A percentile compares a stretch with the other conserved stretches of the same genome.
Conservation (phyloP, 64 coral and sea anemone genomes). For the Catalaphyllia jardinei region DNA sequence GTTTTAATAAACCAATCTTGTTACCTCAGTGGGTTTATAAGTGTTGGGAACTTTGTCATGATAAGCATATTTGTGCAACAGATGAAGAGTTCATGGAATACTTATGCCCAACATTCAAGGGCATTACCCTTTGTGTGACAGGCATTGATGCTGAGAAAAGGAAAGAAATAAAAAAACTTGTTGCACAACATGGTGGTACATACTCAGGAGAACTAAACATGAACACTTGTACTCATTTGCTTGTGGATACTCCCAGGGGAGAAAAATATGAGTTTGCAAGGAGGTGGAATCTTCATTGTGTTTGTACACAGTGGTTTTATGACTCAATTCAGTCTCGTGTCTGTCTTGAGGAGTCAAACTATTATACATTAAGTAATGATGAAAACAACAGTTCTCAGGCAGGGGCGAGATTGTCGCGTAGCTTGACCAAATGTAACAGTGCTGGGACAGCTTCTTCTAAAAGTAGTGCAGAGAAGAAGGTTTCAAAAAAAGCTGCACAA, state of each 20-base stretch:
- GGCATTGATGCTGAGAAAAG: constrained; percentile 70
- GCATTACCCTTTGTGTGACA: constrained; percentile 91
- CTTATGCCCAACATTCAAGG: constrained; percentile 88
- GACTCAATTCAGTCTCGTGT: constrained; percentile 85
- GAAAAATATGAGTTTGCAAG: constrained; percentile 94
- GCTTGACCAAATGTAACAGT: constrained; percentile 37
- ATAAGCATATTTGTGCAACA: constrained; percentile 59
- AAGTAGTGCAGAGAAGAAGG: constrained; percentile 1
- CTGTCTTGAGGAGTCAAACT: constrained; percentile 82
- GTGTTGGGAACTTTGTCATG: constrained; percentile 66
- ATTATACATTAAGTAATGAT: constrained; percentile 51
- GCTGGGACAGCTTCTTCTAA: constrained; percentile 8
- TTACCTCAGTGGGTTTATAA: constrained; percentile 83
- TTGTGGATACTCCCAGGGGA: constrained; percentile 73
- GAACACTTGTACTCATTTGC: constrained; percentile 88
- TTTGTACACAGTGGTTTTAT: constrained; percentile 90
- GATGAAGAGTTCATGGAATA: constrained; percentile 73
- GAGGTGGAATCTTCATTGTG: constrained; percentile 94
- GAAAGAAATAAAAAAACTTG: constrained; percentile 75
- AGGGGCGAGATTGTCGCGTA: constrained; percentile 41
- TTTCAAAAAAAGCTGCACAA: constrained; percentile 68
- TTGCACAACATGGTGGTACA: constrained; percentile 66
- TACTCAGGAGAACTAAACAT: constrained; percentile 86
- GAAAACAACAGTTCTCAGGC: constrained; percentile 58
- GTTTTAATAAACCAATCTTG: constrained; percentile 64